A percentile compares a stretch with the other conserved stretches of the same genome.
Conservation (phyloP, 2,888 invertebrate genomes). For the Drosophila austrosaltans region DNA sequence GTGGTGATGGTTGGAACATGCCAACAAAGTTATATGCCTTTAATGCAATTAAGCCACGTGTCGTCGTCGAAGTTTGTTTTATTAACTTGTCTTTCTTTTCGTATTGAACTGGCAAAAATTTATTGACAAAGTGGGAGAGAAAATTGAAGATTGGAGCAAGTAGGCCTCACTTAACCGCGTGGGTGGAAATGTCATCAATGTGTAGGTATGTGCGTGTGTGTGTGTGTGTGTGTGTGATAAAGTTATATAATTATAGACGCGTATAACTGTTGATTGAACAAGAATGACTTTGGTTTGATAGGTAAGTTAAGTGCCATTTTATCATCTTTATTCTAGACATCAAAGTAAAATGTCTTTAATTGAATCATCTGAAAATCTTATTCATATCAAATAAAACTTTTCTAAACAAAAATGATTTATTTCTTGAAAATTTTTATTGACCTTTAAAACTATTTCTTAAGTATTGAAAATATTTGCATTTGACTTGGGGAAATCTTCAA, state of each 20-base stretch:
- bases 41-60: conserved; percentile 72
- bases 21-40: conserved; percentile 50
- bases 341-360: not conserved
- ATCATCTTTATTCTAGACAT: not conserved
- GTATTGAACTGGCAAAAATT: not conserved
- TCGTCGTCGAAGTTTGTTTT: conserved; percentile 62
- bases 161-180: not conserved
- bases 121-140: not conserved
- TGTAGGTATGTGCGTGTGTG: not conserved
- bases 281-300: conserved; percentile 2
- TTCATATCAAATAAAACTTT: too few relatives aligned
- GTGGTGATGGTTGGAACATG: conserved; percentile 38
- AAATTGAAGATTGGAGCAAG: not conserved
- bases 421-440: not conserved
- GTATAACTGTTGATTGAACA: conserved; percentile 10
- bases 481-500: too few relatives aligned
- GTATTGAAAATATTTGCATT: too few relatives aligned
- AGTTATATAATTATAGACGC: conserved; percentile 9
- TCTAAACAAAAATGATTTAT: too few relatives aligned
- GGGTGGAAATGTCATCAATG: not conserved
- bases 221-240: not conserved
- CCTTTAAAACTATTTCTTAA: not conserved
- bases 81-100: conserved; percentile 45
- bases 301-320: not conserved
- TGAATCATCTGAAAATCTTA: not conserved